Base-by-base conservation (phyloP, 2,113 vertebrate genomes). In the Mormyrus iriodes region DNA sequence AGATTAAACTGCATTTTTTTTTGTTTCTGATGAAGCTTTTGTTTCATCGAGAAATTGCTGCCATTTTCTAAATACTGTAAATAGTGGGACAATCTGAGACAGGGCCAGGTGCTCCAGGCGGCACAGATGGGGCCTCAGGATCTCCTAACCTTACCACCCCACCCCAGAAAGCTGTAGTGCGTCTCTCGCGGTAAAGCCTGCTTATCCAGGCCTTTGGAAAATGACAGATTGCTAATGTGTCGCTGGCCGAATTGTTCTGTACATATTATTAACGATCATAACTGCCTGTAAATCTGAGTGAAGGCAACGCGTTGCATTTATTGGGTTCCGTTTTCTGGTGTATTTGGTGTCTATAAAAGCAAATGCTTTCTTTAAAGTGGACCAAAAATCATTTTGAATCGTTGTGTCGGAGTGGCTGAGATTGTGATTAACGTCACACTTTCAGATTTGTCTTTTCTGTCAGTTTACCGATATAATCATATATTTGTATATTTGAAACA, bases 401-500 rank as follows among this genome's bases (percentile, higher is more conserved):
- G 21, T 48, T 44, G 39, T 27, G 42, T 4, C 69, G 51, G 27
- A 31, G 85, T 88, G 86, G 86, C 53, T 61, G 55, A 24, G 31
- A 88, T 92, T 91, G 90, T 90, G 90, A 91, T 89, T 93, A 89
- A 93, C 90, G 91, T 94, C 95, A 96, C 96, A 96, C 95, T 96
- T 95, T 97, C 95, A 94, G 95, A 96, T 97, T 97, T 97, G 96
- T 96, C 97, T 93, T 97, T 93, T 93, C 92, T 92, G 95, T 95
- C 94, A 95, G 93, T 93, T 93, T 92, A 93, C 93, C 94, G 85
- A 95, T 94, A 91, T n/a, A 95, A 93, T 94, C 91, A 96, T 96
- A 96, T 97, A 97, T 98, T 97, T 97, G 96, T 97, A 97, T 95
- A 97, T 97, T 95, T 94, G 90, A 94, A 92, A 93, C 91, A 89